These are phyloP conservation scores for Eueremaeus valkanovi DNA, from an alignment of 2,888 invertebrate species.

Conservation along the genomic window DNA sequence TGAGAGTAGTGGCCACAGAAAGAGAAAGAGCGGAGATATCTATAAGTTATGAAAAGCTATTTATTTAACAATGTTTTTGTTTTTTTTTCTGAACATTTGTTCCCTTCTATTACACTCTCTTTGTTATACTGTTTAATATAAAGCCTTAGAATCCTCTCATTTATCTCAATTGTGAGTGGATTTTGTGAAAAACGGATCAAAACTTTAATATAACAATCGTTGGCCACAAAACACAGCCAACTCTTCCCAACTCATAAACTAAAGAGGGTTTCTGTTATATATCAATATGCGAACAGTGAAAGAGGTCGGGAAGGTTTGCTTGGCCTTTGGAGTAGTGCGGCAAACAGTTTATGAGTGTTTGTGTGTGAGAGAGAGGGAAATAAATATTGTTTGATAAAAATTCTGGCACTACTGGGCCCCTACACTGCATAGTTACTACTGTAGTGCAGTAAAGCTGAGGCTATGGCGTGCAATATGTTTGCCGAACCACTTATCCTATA, in stretches of 20 bases:
- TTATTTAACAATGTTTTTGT: constrained; percentile 21
- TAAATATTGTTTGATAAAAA: constrained; percentile 8
- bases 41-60: constrained; percentile 22
- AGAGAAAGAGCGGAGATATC: neutral
- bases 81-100: constrained; percentile 6
- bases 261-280: constrained; percentile 1
- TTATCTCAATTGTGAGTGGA: constrained; percentile 25
- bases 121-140: neutral
- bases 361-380: no score
- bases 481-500: constrained; percentile 7
- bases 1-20: neutral
- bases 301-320: neutral
- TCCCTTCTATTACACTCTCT: neutral
- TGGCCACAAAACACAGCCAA: neutral
- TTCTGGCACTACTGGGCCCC: neutral
- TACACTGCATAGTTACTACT: neutral
- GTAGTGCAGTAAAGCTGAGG: neutral
- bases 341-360: constrained; percentile 13
- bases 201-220: constrained; percentile 26
- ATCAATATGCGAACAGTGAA: neutral
- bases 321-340: neutral
- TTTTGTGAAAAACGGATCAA: neutral
- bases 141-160: neutral
- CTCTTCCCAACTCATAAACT: constrained; percentile 16
- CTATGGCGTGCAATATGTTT: constrained; percentile 18